phyloP scores from a whole-genome alignment of 2,797 vertebrate genomes.

The Ctenosaura bakeri region DNA sequence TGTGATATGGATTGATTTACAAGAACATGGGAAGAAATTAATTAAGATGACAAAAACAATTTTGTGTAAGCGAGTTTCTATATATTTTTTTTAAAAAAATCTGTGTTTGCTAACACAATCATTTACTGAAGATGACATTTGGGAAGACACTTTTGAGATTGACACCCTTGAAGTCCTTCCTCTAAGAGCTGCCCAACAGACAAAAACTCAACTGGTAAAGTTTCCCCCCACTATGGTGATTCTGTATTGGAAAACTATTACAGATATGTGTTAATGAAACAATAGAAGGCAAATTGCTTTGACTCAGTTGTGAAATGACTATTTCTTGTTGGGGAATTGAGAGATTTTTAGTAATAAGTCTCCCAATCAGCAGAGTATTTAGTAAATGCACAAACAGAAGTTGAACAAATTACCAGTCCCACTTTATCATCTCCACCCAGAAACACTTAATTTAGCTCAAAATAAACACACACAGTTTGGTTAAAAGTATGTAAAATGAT shows the following conservation, averaged over 20 bases:
- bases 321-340: too few relatives aligned
- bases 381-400: too few relatives aligned
- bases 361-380: too few relatives aligned
- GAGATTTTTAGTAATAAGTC: too few relatives aligned
- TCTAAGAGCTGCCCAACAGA: neutral
- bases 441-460: too few relatives aligned
- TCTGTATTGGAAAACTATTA: neutral
- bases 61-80: constrained; percentile 27
- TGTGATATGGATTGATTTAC: constrained; percentile 64
- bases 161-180: too few relatives aligned
- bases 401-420: too few relatives aligned
- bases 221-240: neutral
- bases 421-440: too few relatives aligned
- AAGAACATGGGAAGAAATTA: constrained; percentile 62
- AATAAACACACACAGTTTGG: too few relatives aligned
- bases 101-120: constrained; percentile 16
- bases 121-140: neutral
- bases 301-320: too few relatives aligned
- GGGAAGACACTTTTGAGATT: too few relatives aligned
- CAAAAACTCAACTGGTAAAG: neutral
- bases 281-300: neutral
- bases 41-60: constrained; percentile 66
- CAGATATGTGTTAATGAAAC: neutral
- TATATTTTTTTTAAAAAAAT: neutral
- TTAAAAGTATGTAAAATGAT: too few relatives aligned